These are phyloP conservation scores for Sternotherus odoratus DNA, from an alignment of 2,797 vertebrate species.

Conservation along the genomic window DNA sequence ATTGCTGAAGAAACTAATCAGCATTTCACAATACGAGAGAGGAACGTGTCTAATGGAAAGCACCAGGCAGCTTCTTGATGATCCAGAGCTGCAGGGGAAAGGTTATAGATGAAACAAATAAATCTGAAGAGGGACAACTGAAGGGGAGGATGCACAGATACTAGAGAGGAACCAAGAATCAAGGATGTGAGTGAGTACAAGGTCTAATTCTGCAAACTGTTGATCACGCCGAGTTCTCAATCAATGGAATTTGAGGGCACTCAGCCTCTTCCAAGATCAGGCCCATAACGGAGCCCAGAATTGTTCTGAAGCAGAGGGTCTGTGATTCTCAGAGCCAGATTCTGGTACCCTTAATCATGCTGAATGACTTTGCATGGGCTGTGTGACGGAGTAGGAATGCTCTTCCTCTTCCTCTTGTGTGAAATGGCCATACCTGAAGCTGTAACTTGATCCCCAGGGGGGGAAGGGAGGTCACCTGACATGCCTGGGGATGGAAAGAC, in stretches of 20 bases:
- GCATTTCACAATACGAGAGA: not conserved
- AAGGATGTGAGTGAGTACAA: not conserved
- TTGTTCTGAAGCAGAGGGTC: not conserved
- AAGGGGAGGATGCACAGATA: not conserved
- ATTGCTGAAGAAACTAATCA: not conserved
- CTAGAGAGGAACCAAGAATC: not conserved
- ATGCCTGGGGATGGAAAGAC: no score
- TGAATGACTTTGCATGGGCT: fast-evolving
- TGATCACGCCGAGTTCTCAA: not conserved
- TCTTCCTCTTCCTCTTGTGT: no score
- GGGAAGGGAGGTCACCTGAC: no score
- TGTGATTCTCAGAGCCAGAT: not conserved
- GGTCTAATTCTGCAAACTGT: not conserved
- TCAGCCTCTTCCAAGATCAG: not conserved
- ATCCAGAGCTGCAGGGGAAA: not conserved
- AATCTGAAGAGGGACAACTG: not conserved
- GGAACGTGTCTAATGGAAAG: not conserved
- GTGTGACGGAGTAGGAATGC: no score
- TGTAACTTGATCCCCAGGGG: no score
- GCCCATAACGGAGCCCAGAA: not conserved
- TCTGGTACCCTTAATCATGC: fast-evolving
- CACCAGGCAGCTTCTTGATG: not conserved
- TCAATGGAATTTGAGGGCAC: not conserved
- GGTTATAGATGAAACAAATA: not conserved
- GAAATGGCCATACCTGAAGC: no score